Percentiles rank a stretch among this genome's conserved stretches.
Evolutionary conservation across 2,888 invertebrate species (phyloP).

Genomic region (Himalopsyche japonica): DNA sequence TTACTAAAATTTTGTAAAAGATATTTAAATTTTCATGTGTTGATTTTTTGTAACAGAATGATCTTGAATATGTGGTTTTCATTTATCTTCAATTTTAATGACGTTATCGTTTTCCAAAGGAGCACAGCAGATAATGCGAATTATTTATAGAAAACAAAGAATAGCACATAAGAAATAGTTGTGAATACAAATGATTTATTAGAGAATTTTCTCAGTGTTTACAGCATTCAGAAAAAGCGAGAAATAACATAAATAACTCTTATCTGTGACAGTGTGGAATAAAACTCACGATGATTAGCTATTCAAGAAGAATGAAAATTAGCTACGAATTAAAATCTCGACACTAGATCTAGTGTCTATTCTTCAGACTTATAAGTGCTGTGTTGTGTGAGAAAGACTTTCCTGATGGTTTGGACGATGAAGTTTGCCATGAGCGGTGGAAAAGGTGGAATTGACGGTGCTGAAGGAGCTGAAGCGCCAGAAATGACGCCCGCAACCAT

Average conservation of each 20-base stretch:
- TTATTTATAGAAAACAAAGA: too few species aligned
- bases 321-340: background rate
- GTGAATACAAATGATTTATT: too few species aligned
- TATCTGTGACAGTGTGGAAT: background rate
- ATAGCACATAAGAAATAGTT: too few species aligned
- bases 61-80: too few species aligned
- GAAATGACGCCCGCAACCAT: background rate
- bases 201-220: background rate
- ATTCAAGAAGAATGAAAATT: background rate
- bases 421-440: background rate
- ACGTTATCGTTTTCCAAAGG: too few species aligned
- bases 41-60: too few species aligned
- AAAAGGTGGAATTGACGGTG: background rate
- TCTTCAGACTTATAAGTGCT: background rate
- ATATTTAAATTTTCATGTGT: too few species aligned
- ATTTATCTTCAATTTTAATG: too few species aligned
- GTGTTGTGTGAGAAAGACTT: background rate
- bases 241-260: background rate
- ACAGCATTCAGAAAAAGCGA: background rate
- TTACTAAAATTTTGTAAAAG: too few species aligned
- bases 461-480: background rate
- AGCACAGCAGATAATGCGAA: too few species aligned
- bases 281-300: background rate
- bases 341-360: background rate
- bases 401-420: background rate